These are phyloP conservation scores for Scaptomyza polygonia DNA, from an alignment of 2,888 invertebrate species.

Conservation along the genomic window DNA sequence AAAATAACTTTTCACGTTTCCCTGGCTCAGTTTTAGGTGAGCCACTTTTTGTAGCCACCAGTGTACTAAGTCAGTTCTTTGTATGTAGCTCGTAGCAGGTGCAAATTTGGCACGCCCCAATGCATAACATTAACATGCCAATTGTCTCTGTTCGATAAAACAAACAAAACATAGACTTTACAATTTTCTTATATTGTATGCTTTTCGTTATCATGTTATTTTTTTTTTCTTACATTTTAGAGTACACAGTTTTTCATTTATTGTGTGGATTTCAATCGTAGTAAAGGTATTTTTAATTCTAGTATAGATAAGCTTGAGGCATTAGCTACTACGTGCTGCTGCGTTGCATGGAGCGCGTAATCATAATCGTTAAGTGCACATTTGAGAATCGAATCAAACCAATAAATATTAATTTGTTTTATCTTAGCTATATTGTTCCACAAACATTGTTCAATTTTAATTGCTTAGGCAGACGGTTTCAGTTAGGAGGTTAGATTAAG, in stretches of 20 bases:
- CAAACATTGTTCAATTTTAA: conserved; percentile 53
- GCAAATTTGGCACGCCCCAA: conserved; percentile 45
- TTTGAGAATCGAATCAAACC: conserved; percentile 10
- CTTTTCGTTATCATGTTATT: conserved; percentile 16
- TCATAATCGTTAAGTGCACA: conserved; percentile 8
- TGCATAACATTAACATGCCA: conserved; percentile 53
- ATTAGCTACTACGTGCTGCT: conserved; percentile 10
- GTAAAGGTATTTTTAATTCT: conserved; percentile 22
- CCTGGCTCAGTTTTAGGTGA: neutral
- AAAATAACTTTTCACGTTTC: neutral
- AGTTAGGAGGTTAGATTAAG: conserved; percentile 23
- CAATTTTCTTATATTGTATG: conserved; percentile 20
- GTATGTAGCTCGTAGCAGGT: conserved; percentile 12
- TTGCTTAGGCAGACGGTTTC: conserved; percentile 57
- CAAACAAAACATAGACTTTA: conserved; percentile 20
- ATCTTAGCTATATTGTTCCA: neutral
- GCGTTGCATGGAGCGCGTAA: neutral
- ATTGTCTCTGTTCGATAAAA: conserved; percentile 31
- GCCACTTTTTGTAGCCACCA: conserved; percentile 28
- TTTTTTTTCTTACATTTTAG: conserved; percentile 8
- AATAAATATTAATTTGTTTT: conserved; percentile 20
- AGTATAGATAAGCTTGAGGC: conserved; percentile 14
- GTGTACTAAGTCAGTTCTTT: conserved; percentile 17
- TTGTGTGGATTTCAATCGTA: conserved; percentile 5
- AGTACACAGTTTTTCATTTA: conserved; percentile 6